Conservation (phyloP, 2,113 vertebrate species). For the Platycercus adscitus region DNA sequence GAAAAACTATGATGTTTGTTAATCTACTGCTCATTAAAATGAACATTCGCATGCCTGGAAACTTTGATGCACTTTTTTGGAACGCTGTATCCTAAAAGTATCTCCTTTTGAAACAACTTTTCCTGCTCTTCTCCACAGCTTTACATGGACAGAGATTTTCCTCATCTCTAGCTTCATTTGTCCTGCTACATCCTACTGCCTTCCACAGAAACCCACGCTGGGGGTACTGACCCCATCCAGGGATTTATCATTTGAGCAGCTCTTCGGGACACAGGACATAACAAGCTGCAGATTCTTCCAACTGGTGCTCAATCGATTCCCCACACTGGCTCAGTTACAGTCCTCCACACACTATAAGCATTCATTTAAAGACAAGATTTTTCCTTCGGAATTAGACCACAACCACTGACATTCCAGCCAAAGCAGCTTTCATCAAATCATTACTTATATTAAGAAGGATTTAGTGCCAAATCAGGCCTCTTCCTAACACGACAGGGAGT, state of each 20-base stretch:
- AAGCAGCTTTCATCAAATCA: slow-evolving; percentile 64
- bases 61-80: not conserved
- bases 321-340: not conserved
- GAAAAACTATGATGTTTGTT: not conserved
- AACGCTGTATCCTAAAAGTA: not conserved
- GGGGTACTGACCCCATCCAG: not conserved
- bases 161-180: not conserved
- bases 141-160: not conserved
- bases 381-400: slow-evolving; percentile 51
- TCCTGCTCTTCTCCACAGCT: not conserved
- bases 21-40: not conserved
- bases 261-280: not conserved
- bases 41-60: not conserved
- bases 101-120: not conserved
- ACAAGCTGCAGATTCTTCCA: not conserved
- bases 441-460: slow-evolving; percentile 53
- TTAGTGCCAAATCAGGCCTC: slow-evolving; percentile 45
- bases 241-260: not conserved
- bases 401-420: slow-evolving; percentile 45
- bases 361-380: slow-evolving; percentile 25
- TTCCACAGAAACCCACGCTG: not conserved
- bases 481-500: slow-evolving; percentile 28
- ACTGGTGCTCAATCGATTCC: not conserved
- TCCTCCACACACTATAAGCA: not conserved
- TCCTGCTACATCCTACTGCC: not conserved